A percentile compares a stretch with the other conserved stretches of the same genome.
Evolutionary conservation across 2,113 vertebrate genomes (phyloP).

Genomic region (Anser brachyrhynchus): DNA sequence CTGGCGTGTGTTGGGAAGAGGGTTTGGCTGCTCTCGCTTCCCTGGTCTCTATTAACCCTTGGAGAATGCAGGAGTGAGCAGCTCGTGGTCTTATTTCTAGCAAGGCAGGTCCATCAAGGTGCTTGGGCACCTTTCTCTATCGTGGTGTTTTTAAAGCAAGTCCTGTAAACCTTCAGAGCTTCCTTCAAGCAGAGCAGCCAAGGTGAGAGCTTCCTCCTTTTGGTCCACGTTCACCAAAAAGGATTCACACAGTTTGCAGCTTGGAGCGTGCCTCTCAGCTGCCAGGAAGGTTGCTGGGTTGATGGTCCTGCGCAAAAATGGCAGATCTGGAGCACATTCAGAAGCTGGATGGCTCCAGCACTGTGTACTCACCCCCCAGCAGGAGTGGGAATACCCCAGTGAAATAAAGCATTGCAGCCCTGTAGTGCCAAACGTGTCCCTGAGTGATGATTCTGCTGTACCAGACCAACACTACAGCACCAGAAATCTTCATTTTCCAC

Average conservation of each 20-base stretch:
- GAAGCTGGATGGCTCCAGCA: not conserved
- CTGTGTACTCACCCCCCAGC: not conserved
- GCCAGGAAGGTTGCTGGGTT: not conserved
- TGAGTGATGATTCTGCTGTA: not conserved
- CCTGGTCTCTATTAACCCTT: not conserved
- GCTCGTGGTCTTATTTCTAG: not conserved
- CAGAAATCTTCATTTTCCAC: not conserved
- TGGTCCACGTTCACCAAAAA: not conserved
- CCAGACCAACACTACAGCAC: not conserved
- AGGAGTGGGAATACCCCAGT: not conserved
- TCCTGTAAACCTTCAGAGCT: not conserved
- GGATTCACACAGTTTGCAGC: not conserved
- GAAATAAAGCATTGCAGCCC: not conserved
- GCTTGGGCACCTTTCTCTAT: not conserved
- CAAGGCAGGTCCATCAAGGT: not conserved
- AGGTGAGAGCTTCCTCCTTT: not conserved
- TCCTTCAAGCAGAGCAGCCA: not conserved
- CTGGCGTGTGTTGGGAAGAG: not conserved
- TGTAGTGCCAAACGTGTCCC: not conserved
- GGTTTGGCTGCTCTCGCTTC: not conserved
- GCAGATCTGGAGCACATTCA: not conserved
- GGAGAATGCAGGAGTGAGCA: not conserved
- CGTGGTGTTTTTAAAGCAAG: not conserved
- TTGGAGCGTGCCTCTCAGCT: not conserved
- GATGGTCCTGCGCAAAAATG: rapidly evolving